Conservation (phyloP, 92 coral and sea anemone species). For the Zoanthus solanderi region DNA sequence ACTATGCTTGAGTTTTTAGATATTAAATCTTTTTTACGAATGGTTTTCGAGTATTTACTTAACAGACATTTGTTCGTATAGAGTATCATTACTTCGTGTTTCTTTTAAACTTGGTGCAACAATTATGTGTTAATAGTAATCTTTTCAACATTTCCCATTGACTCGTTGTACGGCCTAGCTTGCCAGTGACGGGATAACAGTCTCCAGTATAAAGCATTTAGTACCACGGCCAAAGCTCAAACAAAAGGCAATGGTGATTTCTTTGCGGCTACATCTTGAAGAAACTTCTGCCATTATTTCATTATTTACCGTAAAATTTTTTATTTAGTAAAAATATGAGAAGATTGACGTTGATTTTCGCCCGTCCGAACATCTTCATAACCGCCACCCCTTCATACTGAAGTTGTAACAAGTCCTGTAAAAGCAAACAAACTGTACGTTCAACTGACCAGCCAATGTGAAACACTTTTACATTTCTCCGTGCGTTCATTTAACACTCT, state of each 20-base stretch:
- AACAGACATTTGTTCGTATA: background rate
- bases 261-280: background rate
- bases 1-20: background rate
- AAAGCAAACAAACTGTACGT: background rate
- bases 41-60: background rate
- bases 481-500: background rate
- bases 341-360: conserved; percentile 95
- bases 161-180: background rate
- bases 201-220: no score
- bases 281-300: conserved; percentile 46
- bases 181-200: background rate
- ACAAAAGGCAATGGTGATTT: background rate
- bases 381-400: conserved; percentile 99
- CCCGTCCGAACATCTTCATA: conserved; percentile 99
- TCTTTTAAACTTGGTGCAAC: background rate
- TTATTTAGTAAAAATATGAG: conserved; percentile 94
- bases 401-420: conserved; percentile 94
- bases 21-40: background rate
- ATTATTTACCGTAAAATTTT: conserved; percentile 97
- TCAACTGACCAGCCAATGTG: background rate
- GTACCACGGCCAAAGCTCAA: background rate
- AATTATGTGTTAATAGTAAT: background rate
- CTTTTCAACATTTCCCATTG: background rate
- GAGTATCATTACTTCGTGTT: background rate
- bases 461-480: no score